Conservation (phyloP, 2,113 vertebrate genomes). For the Mellivora capensis region DNA sequence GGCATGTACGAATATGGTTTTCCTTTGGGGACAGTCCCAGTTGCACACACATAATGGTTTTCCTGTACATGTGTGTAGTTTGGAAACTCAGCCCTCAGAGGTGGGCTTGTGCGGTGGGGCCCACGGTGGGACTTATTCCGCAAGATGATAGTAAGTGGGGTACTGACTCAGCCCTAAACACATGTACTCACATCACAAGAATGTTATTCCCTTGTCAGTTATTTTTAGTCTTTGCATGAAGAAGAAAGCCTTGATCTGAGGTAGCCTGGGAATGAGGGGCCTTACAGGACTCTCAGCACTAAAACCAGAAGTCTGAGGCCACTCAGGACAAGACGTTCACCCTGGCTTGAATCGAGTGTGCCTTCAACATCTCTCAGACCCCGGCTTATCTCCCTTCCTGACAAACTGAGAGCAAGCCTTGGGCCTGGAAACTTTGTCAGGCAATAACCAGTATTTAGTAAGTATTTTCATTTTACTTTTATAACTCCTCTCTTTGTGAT, state of each 20-base stretch:
- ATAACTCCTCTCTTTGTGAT: not conserved
- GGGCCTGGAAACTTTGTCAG: not conserved
- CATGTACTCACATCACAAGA: not conserved
- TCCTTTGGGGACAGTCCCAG: not conserved
- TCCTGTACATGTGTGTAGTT: not conserved
- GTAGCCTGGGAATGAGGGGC: not conserved
- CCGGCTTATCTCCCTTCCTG: not conserved
- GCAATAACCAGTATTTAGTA: constrained; percentile 11
- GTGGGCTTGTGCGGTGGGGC: rapidly evolving
- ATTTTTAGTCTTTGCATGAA: not conserved
- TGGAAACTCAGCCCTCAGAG: not conserved
- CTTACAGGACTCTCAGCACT: not conserved
- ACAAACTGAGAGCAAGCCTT: not conserved
- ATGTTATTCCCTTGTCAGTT: not conserved
- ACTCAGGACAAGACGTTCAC: not conserved
- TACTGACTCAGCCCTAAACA: not conserved
- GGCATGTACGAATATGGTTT: not conserved
- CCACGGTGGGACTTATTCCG: not conserved
- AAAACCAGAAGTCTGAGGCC: not conserved
- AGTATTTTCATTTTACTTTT: constrained; percentile 43
- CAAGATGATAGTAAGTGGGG: not conserved
- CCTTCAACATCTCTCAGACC: not conserved
- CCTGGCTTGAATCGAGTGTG: not conserved
- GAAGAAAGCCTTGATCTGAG: not conserved
- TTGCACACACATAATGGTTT: not conserved